Conservation (phyloP, 2,113 vertebrate genomes). For the Ictalurus punctatus region DNA sequence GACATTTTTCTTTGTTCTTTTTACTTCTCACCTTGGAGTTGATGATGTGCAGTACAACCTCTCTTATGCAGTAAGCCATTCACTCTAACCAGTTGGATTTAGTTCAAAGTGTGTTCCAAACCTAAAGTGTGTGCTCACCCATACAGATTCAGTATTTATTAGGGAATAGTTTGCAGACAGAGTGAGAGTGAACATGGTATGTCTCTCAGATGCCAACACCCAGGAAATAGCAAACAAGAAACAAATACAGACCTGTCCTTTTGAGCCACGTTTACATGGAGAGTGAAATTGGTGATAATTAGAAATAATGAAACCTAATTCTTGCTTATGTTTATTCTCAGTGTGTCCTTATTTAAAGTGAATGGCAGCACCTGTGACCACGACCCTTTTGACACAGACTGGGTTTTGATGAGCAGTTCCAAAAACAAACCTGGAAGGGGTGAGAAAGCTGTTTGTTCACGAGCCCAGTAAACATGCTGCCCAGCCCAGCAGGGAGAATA, state of each 20-base stretch:
- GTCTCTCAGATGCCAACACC: slow-evolving; percentile 3
- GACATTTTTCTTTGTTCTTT: not conserved
- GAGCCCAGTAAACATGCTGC: slow-evolving; percentile 32
- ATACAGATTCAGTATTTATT: slow-evolving; percentile 39
- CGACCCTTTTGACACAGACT: not conserved
- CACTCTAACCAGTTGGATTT: not conserved
- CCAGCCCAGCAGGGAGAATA: slow-evolving; percentile 8
- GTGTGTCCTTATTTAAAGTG: not conserved
- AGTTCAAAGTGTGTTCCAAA: slow-evolving; percentile 3
- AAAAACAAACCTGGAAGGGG: slow-evolving; percentile 37
- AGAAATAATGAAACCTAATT: slow-evolving; percentile 29
- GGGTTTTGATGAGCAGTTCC: slow-evolving; percentile 25
- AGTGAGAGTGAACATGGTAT: not conserved
- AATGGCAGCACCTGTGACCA: slow-evolving; percentile 23
- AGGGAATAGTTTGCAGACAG: slow-evolving; percentile 29
- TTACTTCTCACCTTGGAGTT: not conserved
- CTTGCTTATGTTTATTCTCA: not conserved
- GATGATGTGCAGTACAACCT: not conserved
- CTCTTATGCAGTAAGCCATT: not conserved
- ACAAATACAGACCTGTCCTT: not conserved
- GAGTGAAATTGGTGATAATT: slow-evolving; percentile 37
- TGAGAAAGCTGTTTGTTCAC: slow-evolving; percentile 34
- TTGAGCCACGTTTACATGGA: slow-evolving; percentile 4
- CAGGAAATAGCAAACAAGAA: slow-evolving; percentile 14
- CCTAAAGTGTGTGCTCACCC: slow-evolving; percentile 8